Base-by-base conservation (phyloP, 2,797 vertebrate species). In the Pelodytes ibericus region DNA sequence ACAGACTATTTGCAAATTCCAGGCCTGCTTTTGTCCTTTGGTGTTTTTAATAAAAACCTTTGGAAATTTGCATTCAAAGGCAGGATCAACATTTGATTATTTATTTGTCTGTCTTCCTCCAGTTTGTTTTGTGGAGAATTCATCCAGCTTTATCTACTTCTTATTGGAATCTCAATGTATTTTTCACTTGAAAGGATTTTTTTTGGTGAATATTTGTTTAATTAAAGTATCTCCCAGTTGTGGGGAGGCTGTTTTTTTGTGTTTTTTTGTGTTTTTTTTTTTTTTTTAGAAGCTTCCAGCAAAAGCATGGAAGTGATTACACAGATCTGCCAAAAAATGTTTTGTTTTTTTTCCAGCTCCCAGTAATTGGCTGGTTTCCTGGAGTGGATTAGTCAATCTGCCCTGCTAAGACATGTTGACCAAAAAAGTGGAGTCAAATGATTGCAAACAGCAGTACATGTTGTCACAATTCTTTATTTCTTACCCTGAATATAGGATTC, bases 301-400 rank as follows among this genome's bases (percentile, higher is more conserved):
- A 69, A 67, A 53, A 73, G 82, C 76, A 79, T 84, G 82, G 64
- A 80, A 81, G 74, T 83, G 78, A 83, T 85, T 80, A 80, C 39
- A 47, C 65, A 26, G 71, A 67, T 82, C 80, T 80, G 80, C 80
- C 79, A 77, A 79, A 72, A 64, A 79, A 80, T 69, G 58, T 59
- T n/a, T n/a, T n/a, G n/a, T n/a, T n/a, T n/a, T n/a, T n/a, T n/a
- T n/a, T n/a, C n/a, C 30, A 33, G 49, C 53, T 56, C n/a, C 64
- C 49, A 57, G 57, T 75, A 78, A 63, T 69, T 72, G 63, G 59
- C 47, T 56, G 39, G 24, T 25, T 51, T 75, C 71, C 72, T 80
- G 8, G 61, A 22, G 59, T 69, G 24, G 62, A 25, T 76, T 80
- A 51, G 60, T 77, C 58, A 77, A 80, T 53, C 56, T 57, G 64